phyloP scores from a whole-genome alignment of 2,113 vertebrate species.

The Melanocharis versteri region DNA sequence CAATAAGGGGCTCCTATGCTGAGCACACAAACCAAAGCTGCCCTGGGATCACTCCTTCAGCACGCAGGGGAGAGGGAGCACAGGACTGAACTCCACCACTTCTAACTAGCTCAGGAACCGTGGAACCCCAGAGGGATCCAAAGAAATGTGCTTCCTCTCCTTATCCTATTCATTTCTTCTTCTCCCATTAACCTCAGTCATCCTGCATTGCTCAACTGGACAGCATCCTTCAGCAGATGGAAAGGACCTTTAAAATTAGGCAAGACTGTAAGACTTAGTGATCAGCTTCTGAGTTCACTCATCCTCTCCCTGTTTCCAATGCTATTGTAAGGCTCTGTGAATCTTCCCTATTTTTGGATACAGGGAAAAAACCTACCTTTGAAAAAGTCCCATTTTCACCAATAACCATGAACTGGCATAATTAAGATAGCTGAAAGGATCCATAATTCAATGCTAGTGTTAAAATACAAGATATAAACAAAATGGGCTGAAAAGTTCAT shows the following conservation, averaged over 20 bases:
- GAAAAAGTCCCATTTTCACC: background rate
- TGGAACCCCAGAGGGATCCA: background rate
- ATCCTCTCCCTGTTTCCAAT: background rate
- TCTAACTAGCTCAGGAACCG: background rate
- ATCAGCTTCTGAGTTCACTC: background rate
- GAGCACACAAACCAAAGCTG: background rate
- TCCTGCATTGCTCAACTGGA: background rate
- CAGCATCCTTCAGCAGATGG: background rate
- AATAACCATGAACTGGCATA: background rate
- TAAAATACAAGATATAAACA: background rate
- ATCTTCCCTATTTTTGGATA: background rate
- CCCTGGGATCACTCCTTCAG: background rate
- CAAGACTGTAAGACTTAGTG: background rate
- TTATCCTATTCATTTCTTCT: background rate
- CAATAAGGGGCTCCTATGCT: background rate
- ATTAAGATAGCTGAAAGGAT: background rate
- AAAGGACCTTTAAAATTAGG: background rate
- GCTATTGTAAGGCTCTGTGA: background rate
- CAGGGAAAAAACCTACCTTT: background rate
- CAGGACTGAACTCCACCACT: background rate
- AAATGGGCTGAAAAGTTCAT: background rate
- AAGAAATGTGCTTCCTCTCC: background rate
- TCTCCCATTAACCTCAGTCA: background rate
- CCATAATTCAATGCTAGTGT: background rate
- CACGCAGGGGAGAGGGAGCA: background rate